Base-by-base conservation (phyloP, 2,113 vertebrate genomes). In the Campylomormyrus tamandua region DNA sequence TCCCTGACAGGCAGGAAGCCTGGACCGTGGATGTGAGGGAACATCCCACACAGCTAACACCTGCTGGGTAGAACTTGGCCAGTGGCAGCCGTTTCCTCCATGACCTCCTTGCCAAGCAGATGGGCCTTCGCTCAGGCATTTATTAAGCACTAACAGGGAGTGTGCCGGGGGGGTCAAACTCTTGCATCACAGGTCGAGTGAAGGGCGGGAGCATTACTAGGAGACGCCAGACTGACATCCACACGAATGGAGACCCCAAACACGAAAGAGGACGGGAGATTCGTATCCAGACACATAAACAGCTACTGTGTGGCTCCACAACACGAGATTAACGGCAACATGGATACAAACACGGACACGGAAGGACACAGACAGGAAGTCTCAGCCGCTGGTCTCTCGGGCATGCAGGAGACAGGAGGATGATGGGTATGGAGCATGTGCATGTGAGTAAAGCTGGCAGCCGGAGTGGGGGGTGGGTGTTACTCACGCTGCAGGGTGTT, bases 401-500 rank as follows among this genome's bases (percentile, higher is more conserved):
- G 48, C 48, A 50, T 86, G 83, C 42, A 31, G 83, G 24, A 31
- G 45, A 31, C 83, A 50, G 45, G 83, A 46, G 83, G 83, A 86
- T 86, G 19, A 24, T 86, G 83, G 83, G 83, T 50, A 8, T 21
- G 42, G 31, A 27, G 50, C 48, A 4, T 87, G 84, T 86, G 24
- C 9, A 9, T 83, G 42, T 48, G 83, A 39, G 27, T 39, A 70
- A 88, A 85, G 66, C 3, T 50, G 49, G 49, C 49, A 50, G 49
- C 49, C 49, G 49, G 52, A 0, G 35, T 2, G n/a, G 56, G 11
- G 50, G 50, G 50, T 9, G 87, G 9, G 39, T 1, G 1, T 77
- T 90, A 95, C 97, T 96, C 93, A 98, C 97, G 94, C 94, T 96
- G 95, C 93, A 93, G 94, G 58, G 93, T 95, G 92, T 92, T 94